Conservation (phyloP, 1,140 invertebrate genomes). For the Cydia pomonella region DNA sequence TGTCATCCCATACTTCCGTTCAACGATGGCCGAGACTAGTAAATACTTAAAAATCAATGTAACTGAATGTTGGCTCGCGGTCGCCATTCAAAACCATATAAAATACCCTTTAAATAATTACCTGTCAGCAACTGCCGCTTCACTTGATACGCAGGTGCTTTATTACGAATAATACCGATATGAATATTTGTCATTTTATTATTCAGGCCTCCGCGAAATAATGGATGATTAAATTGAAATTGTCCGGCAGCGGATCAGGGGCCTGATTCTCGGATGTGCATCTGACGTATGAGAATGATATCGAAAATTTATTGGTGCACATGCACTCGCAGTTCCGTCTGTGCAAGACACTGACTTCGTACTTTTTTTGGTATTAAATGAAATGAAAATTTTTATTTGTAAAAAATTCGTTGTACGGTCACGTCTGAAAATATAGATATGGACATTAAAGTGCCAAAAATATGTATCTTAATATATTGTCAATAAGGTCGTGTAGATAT, state of each 20-base stretch:
- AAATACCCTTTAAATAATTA: not conserved
- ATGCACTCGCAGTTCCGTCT: too few relatives aligned
- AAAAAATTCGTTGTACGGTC: too few relatives aligned
- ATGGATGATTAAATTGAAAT: conserved; percentile 6
- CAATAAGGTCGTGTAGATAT: too few relatives aligned
- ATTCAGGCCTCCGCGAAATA: not conserved
- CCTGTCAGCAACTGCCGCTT: conserved; percentile 5
- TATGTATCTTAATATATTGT: too few relatives aligned
- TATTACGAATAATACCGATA: conserved; percentile 4
- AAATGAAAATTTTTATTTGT: too few relatives aligned
- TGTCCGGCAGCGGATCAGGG: not conserved
- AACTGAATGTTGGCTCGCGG: too few relatives aligned
- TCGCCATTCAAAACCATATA: not conserved
- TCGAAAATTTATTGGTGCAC: not conserved
- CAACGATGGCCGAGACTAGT: too few relatives aligned
- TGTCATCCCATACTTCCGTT: too few relatives aligned
- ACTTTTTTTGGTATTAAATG: not conserved
- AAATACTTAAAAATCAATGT: too few relatives aligned
- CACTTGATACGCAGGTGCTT: conserved; percentile 1
- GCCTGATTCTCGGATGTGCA: not conserved
- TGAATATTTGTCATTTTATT: conserved; percentile 18
- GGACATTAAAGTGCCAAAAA: too few relatives aligned
- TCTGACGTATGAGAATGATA: not conserved
- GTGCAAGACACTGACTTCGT: not conserved
- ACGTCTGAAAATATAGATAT: too few relatives aligned